phyloP scores from a whole-genome alignment of 2,888 invertebrate genomes.

The Metacarcinus magister region DNA sequence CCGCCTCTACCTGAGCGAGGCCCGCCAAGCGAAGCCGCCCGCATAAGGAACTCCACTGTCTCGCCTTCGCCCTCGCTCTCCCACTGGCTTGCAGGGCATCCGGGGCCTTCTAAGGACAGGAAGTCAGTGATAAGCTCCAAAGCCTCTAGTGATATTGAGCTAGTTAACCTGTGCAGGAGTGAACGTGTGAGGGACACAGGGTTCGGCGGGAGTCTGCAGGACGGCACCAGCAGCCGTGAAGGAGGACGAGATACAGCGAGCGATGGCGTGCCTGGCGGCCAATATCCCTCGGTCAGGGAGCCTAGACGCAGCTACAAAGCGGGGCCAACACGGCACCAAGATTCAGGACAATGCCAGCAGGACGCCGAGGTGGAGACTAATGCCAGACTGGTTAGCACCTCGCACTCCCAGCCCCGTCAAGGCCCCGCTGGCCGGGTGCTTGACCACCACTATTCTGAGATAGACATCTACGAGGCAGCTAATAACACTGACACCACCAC shows the following conservation, averaged over 20 bases:
- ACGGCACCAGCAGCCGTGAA: neutral
- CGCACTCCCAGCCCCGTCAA: neutral
- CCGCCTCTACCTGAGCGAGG: conserved; percentile 70
- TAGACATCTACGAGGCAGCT: conserved; percentile 61
- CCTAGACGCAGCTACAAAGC: neutral
- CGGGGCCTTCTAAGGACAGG: conserved; percentile 57
- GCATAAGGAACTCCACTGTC: conserved; percentile 47
- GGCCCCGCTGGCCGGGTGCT: neutral
- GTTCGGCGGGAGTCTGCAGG: neutral
- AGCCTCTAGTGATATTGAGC: conserved; percentile 73
- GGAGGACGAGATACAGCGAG: neutral
- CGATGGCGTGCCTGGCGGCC: neutral
- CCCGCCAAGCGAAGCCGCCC: conserved; percentile 44
- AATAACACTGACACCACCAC: conserved; percentile 30
- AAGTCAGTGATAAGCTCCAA: conserved; percentile 67
- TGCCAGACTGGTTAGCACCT: neutral
- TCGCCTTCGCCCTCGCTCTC: conserved; percentile 56
- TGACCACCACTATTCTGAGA: conserved; percentile 74
- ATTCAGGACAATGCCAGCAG: neutral
- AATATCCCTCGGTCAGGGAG: neutral
- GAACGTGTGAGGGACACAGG: conserved; percentile 33
- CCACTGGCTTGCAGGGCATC: conserved; percentile 57
- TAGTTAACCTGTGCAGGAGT: conserved; percentile 58
- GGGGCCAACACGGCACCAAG: neutral
- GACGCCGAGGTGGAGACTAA: neutral